phyloP scores from a whole-genome alignment of 2,888 invertebrate genomes.

The Stenolophus ochropezus region DNA sequence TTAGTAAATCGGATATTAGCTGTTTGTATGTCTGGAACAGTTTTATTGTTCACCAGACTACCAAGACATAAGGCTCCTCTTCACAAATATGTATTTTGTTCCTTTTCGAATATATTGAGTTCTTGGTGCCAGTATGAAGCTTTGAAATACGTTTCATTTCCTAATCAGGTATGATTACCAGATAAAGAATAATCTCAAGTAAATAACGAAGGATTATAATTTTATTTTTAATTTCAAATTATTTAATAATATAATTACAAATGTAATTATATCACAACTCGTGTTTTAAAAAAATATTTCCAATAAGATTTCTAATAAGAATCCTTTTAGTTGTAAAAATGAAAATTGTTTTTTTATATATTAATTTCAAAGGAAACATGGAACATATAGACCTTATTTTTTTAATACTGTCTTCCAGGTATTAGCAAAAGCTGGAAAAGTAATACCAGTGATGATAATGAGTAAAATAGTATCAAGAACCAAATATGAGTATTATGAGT shows the following conservation, averaged over 20 bases:
- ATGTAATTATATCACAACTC: too few relatives aligned
- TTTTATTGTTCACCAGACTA: conserved; percentile 78
- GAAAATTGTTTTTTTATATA: too few relatives aligned
- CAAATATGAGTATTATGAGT: conserved; percentile 93
- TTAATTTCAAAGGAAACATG: too few relatives aligned
- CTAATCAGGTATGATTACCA: conserved; percentile 85
- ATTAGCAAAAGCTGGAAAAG: conserved; percentile 97
- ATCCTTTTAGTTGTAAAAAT: too few relatives aligned
- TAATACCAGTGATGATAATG: conserved; percentile 99
- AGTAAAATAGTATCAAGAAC: conserved; percentile 92
- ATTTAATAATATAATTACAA: too few relatives aligned
- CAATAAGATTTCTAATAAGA: too few relatives aligned
- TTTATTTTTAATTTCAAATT: too few relatives aligned
- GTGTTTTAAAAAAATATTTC: too few relatives aligned
- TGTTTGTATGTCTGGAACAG: conserved; percentile 81
- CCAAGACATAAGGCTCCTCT: conserved; percentile 88
- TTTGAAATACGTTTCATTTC: conserved; percentile 97
- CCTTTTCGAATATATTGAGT: conserved; percentile 97
- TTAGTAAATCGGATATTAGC: conserved; percentile 95
- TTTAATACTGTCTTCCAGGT: conserved; percentile 77
- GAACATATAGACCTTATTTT: background rate
- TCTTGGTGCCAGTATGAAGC: conserved; percentile 99
- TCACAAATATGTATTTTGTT: conserved; percentile 96
- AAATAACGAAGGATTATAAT: background rate
- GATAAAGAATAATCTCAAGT: background rate